A percentile compares a stretch with the other conserved stretches of the same genome.
These are phyloP conservation scores for Dicerorhinus sumatrensis DNA, from an alignment of 2,113 vertebrate genomes.

Conservation along the genomic window DNA sequence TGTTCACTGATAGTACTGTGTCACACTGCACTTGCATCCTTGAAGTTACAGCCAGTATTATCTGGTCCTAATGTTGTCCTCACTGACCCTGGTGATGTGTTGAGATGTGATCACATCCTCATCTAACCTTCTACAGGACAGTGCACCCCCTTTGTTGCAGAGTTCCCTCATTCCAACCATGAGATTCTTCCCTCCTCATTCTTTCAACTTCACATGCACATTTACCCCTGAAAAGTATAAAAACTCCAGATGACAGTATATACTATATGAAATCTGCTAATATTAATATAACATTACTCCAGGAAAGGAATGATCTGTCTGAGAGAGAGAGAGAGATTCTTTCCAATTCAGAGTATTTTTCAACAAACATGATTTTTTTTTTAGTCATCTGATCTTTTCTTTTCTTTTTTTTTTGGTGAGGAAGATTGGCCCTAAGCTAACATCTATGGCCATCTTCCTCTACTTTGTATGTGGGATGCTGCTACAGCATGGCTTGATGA, in stretches of 20 bases:
- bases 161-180: not conserved
- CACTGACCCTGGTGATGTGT: not conserved
- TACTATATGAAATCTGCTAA: not conserved
- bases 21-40: not conserved
- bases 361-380: not conserved
- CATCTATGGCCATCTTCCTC: no score
- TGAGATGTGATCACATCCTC: not conserved
- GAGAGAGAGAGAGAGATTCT: not conserved
- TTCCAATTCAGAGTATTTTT: not conserved
- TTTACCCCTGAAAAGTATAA: not conserved
- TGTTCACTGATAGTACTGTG: not conserved
- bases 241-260: not conserved
- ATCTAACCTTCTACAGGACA: not conserved
- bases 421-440: no score
- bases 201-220: not conserved
- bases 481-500: no score
- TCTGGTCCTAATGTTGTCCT: not conserved
- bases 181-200: not conserved
- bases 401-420: no score
- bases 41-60: not conserved
- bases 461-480: no score
- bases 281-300: not conserved
- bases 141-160: not conserved
- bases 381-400: no score
- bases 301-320: not conserved